phyloP scores from a whole-genome alignment of 2,113 vertebrate species.

The Rafetus swinhoei region DNA sequence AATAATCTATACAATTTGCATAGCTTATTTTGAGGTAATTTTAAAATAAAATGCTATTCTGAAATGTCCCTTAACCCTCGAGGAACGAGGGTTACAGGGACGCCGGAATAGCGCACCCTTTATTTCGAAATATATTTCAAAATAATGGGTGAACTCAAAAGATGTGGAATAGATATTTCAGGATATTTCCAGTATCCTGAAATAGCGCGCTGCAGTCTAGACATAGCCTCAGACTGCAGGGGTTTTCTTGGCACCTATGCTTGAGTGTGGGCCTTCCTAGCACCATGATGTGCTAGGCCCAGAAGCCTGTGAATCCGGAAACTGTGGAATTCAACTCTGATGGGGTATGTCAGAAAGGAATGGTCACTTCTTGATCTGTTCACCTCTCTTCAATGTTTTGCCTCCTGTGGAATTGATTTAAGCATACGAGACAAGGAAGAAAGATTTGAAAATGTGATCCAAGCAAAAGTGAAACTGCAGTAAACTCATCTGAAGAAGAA shows the following conservation, averaged over 20 bases:
- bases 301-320: not conserved
- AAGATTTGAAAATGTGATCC: not conserved
- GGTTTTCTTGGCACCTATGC: not conserved
- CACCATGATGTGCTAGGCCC: not conserved
- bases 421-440: not conserved
- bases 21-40: no score
- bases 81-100: no score
- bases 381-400: not conserved
- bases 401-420: not conserved
- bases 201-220: no score
- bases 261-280: not conserved
- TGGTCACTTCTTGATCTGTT: not conserved
- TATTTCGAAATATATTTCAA: no score
- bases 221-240: not conserved
- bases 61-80: no score
- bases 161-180: no score
- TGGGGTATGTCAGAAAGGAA: not conserved
- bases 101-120: no score
- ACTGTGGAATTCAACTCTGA: not conserved
- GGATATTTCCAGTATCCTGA: no score
- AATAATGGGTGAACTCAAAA: no score
- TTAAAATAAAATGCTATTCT: no score
- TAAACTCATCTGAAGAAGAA: not conserved
- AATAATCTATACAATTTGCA: no score
- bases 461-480: not conserved